These are phyloP conservation scores for Sebastes alutus DNA, from an alignment of 2,797 vertebrate species.

Conservation along the genomic window DNA sequence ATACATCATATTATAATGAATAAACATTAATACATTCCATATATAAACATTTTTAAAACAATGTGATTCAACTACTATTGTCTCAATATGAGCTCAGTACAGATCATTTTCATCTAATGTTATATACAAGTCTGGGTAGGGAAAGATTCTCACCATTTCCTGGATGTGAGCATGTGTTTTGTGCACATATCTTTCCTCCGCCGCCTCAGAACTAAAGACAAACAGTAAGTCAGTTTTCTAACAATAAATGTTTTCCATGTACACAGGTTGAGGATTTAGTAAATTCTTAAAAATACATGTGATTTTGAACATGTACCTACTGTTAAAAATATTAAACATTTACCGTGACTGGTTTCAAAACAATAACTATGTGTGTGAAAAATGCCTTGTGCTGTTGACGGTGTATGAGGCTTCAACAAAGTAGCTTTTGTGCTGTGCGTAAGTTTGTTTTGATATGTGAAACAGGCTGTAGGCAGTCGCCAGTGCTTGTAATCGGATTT, in stretches of 20 bases:
- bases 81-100: background rate
- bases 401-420: background rate
- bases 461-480: background rate
- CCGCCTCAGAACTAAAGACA: conserved; percentile 72
- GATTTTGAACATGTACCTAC: background rate
- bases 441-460: background rate
- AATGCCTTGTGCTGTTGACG: background rate
- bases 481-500: background rate
- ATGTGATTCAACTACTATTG: background rate
- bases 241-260: background rate
- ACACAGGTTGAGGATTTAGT: background rate
- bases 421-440: background rate
- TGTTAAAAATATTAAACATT: background rate
- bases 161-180: conserved; percentile 74
- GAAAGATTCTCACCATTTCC: conserved; percentile 75
- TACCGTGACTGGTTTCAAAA: background rate
- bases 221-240: conserved; percentile 31
- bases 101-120: background rate
- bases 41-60: background rate
- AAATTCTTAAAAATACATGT: background rate
- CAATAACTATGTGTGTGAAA: background rate
- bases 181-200: conserved; percentile 80
- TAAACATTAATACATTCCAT: background rate
- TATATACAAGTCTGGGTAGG: background rate
- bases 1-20: background rate